These are phyloP conservation scores for Bettongia penicillata DNA, from an alignment of 2,113 vertebrate genomes.

Conservation along the genomic window DNA sequence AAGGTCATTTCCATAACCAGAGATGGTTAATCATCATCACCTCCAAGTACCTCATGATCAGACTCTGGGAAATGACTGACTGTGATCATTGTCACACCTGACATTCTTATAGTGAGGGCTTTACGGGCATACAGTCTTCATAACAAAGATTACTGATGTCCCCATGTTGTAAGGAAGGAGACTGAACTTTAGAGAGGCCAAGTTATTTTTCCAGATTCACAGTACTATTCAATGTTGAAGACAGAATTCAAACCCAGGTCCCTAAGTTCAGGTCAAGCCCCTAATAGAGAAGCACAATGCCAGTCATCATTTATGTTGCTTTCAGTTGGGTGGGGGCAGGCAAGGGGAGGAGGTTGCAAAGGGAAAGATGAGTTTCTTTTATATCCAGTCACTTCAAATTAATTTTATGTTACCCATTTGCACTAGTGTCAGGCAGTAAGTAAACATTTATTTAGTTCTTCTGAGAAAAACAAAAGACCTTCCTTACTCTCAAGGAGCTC, in stretches of 20 bases:
- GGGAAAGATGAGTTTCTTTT: background rate
- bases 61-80: background rate
- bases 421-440: background rate
- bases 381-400: background rate
- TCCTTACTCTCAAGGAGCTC: background rate
- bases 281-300: background rate
- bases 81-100: background rate
- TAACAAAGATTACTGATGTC: background rate
- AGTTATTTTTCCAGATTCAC: background rate
- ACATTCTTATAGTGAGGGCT: background rate
- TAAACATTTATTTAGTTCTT: background rate
- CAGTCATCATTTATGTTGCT: background rate
- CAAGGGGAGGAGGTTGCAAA: background rate
- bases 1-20: background rate
- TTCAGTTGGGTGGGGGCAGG: background rate
- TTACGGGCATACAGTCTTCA: background rate
- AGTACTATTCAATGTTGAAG: background rate
- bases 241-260: background rate
- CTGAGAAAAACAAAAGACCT: background rate
- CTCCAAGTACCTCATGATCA: background rate
- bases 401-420: background rate
- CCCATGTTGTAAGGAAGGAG: background rate
- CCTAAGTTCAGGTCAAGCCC: background rate
- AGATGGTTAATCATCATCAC: too few species aligned
- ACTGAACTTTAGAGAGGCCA: background rate